A percentile compares a stretch with the other conserved stretches of the same genome.
Evolutionary conservation across 1,140 invertebrate genomes (phyloP).

Genomic region (Diploscapter pachys): DNA sequence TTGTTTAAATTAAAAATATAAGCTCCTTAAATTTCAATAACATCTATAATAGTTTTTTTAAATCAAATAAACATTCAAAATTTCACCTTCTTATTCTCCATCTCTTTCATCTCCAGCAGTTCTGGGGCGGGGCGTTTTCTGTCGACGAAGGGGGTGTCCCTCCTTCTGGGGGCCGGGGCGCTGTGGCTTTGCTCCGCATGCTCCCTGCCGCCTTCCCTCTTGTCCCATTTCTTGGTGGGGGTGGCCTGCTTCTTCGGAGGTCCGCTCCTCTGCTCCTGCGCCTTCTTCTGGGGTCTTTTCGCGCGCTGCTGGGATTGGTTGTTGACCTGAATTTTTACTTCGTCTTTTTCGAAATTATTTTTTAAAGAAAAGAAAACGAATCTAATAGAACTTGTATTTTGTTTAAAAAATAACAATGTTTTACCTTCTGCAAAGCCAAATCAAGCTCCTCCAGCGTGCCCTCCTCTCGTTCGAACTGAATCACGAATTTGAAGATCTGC

Average conservation of each 20-base stretch:
- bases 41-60: background rate
- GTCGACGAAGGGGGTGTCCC: too few relatives aligned
- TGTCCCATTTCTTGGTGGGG: conserved; percentile 59
- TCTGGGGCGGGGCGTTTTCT: conserved; percentile 25
- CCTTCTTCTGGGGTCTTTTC: conserved; percentile 44
- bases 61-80: background rate
- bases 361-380: too few relatives aligned
- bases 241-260: conserved; percentile 17
- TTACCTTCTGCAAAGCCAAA: conserved; percentile 54
- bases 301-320: conserved; percentile 44
- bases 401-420: background rate
- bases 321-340: background rate
- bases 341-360: too few relatives aligned
- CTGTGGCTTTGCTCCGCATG: too few relatives aligned
- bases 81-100: conserved; percentile 57
- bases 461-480: conserved; percentile 44
- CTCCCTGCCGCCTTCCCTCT: conserved; percentile 61
- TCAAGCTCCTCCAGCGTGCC: conserved; percentile 65
- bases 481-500: conserved; percentile 26
- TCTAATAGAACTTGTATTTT: too few relatives aligned
- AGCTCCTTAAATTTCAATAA: background rate
- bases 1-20: too few relatives aligned
- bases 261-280: conserved; percentile 54
- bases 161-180: too few relatives aligned
- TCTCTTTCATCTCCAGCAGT: conserved; percentile 56